Evolutionary conservation across 2,888 invertebrate genomes (phyloP), one percentile per base, ranked within the genome.

Genomic region (Anthrax anthrax): DNA sequence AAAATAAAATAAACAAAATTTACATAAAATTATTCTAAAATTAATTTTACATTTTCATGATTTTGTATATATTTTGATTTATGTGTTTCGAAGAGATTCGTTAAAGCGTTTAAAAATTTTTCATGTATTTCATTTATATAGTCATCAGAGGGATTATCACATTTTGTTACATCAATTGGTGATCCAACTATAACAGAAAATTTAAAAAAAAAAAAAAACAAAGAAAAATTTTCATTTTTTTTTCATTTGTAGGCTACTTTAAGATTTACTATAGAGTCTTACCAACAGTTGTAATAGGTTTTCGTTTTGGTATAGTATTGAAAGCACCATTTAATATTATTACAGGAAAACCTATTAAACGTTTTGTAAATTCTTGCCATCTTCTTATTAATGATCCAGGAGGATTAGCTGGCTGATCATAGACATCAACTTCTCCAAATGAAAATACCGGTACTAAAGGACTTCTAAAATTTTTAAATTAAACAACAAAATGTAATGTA

Each of bases 381-480:
- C 67, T 72, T 17, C 83, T 70, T 3, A 66, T 42, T 4, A 70
- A 57, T 2, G 88, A 82, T 36, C 84, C 80, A 44, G 80, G 76
- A 0, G 84, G 81, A 63, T 83, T 84, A 14, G 72, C 64, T 0
- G 85, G 64, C 54, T 91, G 90, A 52, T 81, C 76, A 64, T 81
- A 92, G 10, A 90, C 67, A 57, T 91, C 87, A 1, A 84, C 84
- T 67, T 95, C 94, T 0, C 92, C 92, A 64, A 94, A 95, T 0
- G 87, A 83, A 60, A 90, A 81, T 0, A 87, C 84, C 2, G 95
- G 94, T 0, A 95, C 91, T 47, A 95, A 65, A 0, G 84, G 74
- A 0, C 84, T 74, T 12, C 92, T 90, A 63, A 19, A 38, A 42
- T 47, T 47, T 59, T 6, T n/a, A n/a, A n/a, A n/a, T n/a, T n/a